Base-by-base conservation (phyloP, 2,888 invertebrate genomes). In the Dicyrtomina minuta region DNA sequence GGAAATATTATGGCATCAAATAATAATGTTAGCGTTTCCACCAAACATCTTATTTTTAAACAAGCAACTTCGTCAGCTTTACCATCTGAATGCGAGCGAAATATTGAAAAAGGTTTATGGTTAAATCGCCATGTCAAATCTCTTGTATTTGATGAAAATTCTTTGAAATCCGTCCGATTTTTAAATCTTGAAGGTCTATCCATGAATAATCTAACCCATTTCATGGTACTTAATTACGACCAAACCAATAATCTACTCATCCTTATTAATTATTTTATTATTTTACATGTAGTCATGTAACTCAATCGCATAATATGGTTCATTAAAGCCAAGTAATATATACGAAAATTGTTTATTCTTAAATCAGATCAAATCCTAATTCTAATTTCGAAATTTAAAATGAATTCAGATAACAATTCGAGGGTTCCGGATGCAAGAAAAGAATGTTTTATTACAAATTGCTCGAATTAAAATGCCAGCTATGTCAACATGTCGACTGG, bases 191-290 rank as follows among this genome's bases (percentile, higher is more conserved):
- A 61, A 2, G 46, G 22, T 12, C 27, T 61, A 2, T 20, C 1
- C 2, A 26, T 61, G 1, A 24, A 10, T 6, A 61, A 61, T 61
- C 61, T 61, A 5, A 17, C 15, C 12, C 41, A 61, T 46, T 61
- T 61, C 24, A 61, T 61, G 61, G 61, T 61, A 61, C 13, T 26
- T 8, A 55, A 55, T 55, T n/a, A n/a, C n/a, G n/a, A n/a, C n/a
- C 5, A 49, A 15, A 49, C 15, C n/a, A n/a, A n/a, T n/a, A n/a
- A n/a, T n/a, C n/a, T n/a, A n/a, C n/a, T n/a, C n/a, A n/a, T n/a
- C n/a, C n/a, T n/a, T n/a, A n/a, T n/a, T n/a, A n/a, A n/a, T n/a
- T n/a, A n/a, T n/a, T n/a, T n/a, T n/a, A n/a, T n/a, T n/a, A n/a
- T n/a, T n/a, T n/a, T n/a, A n/a, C n/a, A n/a, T n/a, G n/a, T n/a